phyloP scores from a whole-genome alignment of 2,113 vertebrate genomes.

The Trematocara marginatum region DNA sequence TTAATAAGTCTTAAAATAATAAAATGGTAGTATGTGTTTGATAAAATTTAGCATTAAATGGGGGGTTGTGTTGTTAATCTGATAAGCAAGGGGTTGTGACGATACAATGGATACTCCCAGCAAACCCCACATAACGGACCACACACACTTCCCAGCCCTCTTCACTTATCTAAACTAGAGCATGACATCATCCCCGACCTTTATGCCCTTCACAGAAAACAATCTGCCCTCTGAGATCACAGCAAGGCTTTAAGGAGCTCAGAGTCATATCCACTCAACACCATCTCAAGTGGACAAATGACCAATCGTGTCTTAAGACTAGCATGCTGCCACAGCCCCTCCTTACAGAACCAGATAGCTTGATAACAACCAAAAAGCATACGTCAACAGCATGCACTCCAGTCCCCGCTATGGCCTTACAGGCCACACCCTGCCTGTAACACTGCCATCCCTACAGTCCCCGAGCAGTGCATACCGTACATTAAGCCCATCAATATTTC shows the following conservation, averaged over 20 bases:
- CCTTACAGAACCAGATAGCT: conserved; percentile 1
- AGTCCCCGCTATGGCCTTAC: neutral
- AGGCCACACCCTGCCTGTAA: conserved; percentile 16
- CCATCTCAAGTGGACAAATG: conserved; percentile 18
- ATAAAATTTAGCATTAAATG: neutral
- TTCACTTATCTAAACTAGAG: conserved; percentile 6
- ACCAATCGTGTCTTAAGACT: conserved; percentile 18
- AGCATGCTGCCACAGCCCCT: neutral
- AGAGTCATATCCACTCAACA: conserved; percentile 30
- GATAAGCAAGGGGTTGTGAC: neutral
- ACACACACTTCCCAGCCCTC: neutral
- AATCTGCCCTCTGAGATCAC: conserved; percentile 54
- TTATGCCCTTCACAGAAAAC: conserved; percentile 33
- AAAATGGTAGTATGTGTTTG: neutral
- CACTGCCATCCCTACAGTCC: neutral
- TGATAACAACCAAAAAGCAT: conserved; percentile 14
- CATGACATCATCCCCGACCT: conserved; percentile 59
- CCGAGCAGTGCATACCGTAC: neutral
- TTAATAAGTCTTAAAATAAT: neutral
- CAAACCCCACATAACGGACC: neutral
- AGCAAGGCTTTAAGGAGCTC: conserved; percentile 10
- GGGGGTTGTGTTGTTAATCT: neutral
- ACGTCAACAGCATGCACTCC: neutral
- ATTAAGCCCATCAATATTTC: neutral
- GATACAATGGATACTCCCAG: neutral